Conservation (phyloP, 2,888 invertebrate species). For the Apamea anceps region DNA sequence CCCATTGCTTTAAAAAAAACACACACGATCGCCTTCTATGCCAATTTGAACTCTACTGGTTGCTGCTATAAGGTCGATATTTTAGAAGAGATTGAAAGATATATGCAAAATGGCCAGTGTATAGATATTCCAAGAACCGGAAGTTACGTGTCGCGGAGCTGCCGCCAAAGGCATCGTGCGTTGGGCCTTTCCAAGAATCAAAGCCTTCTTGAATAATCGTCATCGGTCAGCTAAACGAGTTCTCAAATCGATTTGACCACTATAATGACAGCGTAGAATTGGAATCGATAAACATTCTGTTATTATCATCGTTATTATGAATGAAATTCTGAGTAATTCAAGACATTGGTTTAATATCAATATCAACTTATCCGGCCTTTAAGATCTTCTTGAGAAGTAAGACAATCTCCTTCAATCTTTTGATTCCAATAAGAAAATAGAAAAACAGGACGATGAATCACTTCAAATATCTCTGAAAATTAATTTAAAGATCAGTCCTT, state of each 20-base stretch:
- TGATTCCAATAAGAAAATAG: slow-evolving; percentile 34
- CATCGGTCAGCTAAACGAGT: slow-evolving; percentile 47
- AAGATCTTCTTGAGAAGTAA: neutral
- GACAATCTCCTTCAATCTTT: neutral
- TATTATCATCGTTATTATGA: slow-evolving; percentile 3
- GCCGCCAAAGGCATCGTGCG: slow-evolving; percentile 59
- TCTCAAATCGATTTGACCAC: slow-evolving; percentile 45
- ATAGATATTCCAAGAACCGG: slow-evolving; percentile 66
- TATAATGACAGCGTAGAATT: slow-evolving; percentile 25
- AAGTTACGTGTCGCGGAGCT: slow-evolving; percentile 63
- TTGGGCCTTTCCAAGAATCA: slow-evolving; percentile 66
- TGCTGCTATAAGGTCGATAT: slow-evolving; percentile 17
- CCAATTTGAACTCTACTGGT: slow-evolving; percentile 11
- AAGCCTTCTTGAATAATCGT: slow-evolving; percentile 62
- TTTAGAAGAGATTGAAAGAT: neutral
- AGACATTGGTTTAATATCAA: slow-evolving; percentile 7
- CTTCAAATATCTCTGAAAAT: slow-evolving; percentile 28
- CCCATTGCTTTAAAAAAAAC: slow-evolving; percentile 49
- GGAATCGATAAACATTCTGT: slow-evolving; percentile 20
- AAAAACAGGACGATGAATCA: slow-evolving; percentile 28
- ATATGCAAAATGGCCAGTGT: slow-evolving; percentile 49
- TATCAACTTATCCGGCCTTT: neutral
- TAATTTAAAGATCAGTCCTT: slow-evolving; percentile 41
- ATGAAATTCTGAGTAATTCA: slow-evolving; percentile 1
- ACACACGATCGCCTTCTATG: neutral